Percentiles rank a stretch among this genome's conserved stretches.
Evolutionary conservation across 2,888 invertebrate species (phyloP).

Genomic region (Lacanobia wlatinum): DNA sequence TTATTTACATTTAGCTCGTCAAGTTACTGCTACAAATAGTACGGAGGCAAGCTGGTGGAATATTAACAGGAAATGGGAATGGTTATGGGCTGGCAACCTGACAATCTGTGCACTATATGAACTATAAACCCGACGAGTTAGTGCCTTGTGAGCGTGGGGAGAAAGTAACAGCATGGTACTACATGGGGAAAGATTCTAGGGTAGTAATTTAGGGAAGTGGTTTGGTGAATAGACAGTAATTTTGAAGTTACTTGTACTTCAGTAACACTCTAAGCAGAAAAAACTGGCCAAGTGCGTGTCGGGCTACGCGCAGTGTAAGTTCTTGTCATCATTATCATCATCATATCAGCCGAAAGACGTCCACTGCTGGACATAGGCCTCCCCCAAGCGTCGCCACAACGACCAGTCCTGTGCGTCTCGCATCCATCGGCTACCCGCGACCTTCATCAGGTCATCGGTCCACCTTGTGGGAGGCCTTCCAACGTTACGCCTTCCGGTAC

Average conservation of each 20-base stretch:
- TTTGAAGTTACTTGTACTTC: background rate
- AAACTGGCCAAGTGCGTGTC: no score
- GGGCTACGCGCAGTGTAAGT: no score
- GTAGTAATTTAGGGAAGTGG: background rate
- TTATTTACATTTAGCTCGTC: conserved; percentile 33
- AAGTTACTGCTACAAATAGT: conserved; percentile 31
- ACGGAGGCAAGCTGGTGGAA: conserved; percentile 44
- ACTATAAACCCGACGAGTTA: conserved; percentile 45
- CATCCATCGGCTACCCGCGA: no score
- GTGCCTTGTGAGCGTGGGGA: conserved; percentile 4
- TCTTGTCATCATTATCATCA: no score
- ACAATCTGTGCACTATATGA: conserved; percentile 46
- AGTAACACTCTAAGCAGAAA: no score
- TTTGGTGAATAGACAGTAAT: background rate
- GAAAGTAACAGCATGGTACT: conserved; percentile 32
- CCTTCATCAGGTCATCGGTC: no score
- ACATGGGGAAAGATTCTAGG: conserved; percentile 3
- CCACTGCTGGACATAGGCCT: no score
- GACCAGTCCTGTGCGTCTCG: no score
- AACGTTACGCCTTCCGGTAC: no score
- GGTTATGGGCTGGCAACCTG: conserved; percentile 47
- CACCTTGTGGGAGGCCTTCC: no score
- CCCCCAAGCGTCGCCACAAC: no score
- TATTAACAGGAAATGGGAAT: conserved; percentile 38
- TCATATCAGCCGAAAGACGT: no score